These are phyloP conservation scores for Alloscopus bannaensis DNA, from an alignment of 2,888 invertebrate species.

Conservation along the genomic window DNA sequence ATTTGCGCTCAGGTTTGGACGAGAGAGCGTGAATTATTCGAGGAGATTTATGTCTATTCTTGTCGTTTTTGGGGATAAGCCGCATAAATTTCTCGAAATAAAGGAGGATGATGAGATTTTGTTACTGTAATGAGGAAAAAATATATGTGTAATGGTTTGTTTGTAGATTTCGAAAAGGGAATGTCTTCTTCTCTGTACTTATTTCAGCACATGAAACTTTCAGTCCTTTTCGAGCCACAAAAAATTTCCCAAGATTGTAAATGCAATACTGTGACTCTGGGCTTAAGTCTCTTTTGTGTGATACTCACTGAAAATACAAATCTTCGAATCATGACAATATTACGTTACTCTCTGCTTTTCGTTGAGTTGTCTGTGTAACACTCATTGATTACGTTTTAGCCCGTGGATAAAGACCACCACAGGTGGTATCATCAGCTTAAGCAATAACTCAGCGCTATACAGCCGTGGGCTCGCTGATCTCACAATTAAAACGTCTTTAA, in stretches of 20 bases:
- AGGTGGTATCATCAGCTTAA: constrained; percentile 23
- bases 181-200: neutral
- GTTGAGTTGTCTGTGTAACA: neutral
- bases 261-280: neutral
- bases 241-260: constrained; percentile 1
- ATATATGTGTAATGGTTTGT: constrained; percentile 55
- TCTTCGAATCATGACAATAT: constrained; percentile 10
- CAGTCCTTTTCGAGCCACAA: constrained; percentile 28
- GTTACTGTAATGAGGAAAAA: constrained; percentile 56
- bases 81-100: constrained; percentile 55
- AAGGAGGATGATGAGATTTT: no score
- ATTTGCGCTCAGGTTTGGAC: no score
- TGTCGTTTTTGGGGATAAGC: constrained; percentile 40
- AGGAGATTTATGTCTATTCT: constrained; percentile 51
- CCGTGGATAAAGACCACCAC: constrained; percentile 13
- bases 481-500: no score
- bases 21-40: constrained; percentile 53
- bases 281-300: no score
- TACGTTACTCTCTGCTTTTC: neutral
- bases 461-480: no score
- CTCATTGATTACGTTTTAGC: constrained; percentile 12
- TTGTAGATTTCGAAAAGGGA: constrained; percentile 44
- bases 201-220: constrained; percentile 34
- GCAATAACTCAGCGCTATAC: neutral
- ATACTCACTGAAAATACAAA: neutral